These are phyloP conservation scores for Spea hammondii DNA, from an alignment of 2,797 vertebrate species.

Conservation along the genomic window DNA sequence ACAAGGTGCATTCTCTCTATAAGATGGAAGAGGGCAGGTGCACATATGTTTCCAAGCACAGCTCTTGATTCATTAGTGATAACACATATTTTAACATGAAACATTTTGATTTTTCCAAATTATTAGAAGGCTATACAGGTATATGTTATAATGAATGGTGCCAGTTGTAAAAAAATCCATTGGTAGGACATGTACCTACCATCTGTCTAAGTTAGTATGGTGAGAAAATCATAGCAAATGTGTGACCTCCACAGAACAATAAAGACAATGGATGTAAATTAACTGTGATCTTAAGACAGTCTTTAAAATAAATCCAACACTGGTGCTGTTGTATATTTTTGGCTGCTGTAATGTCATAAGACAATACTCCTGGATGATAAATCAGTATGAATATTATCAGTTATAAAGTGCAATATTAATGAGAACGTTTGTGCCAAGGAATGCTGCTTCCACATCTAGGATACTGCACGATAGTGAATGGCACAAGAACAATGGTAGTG, in stretches of 20 bases:
- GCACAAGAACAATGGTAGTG: no score
- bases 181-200: neutral
- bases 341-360: neutral
- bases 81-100: constrained; percentile 11
- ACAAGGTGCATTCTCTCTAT: neutral
- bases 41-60: constrained; percentile 8
- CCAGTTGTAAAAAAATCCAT: neutral
- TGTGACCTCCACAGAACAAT: neutral
- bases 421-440: no score
- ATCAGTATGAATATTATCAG: no score
- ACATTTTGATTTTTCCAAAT: constrained; percentile 25
- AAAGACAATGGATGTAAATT: no score
- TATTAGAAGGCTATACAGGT: neutral
- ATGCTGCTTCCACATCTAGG: no score
- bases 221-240: neutral
- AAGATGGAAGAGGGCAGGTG: constrained; percentile 25
- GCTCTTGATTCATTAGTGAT: constrained; percentile 25
- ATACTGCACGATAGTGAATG: no score
- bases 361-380: no score
- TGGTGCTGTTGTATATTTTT: neutral
- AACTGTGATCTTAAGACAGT: no score
- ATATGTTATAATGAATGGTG: constrained; percentile 3
- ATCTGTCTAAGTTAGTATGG: neutral
- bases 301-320: no score
- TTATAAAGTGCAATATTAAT: no score